These are phyloP conservation scores for Drosophila stalkeri DNA, from an alignment of 2,888 invertebrate genomes.

Conservation along the genomic window DNA sequence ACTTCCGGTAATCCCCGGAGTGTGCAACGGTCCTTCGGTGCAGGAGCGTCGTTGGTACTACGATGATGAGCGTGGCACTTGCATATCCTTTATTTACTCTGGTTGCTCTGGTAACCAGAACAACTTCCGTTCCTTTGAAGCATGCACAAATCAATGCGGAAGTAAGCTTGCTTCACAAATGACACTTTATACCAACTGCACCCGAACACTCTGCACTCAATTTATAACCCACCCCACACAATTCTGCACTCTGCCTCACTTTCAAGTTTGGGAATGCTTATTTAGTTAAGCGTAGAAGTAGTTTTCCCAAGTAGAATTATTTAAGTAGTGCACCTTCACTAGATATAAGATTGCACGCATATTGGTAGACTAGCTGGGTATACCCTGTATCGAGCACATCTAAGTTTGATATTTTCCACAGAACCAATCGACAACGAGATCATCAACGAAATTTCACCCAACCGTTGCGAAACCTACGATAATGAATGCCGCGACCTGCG, in stretches of 20 bases:
- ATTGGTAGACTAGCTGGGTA: slow-evolving; percentile 7
- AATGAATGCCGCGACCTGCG: slow-evolving; percentile 88
- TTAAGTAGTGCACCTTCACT: slow-evolving; percentile 66
- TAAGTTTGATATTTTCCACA: slow-evolving; percentile 21
- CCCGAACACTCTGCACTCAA: slow-evolving; percentile 31
- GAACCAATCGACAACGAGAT: slow-evolving; percentile 52
- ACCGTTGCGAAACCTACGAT: slow-evolving; percentile 87
- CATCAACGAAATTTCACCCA: slow-evolving; percentile 78
- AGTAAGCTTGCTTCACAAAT: slow-evolving; percentile 77
- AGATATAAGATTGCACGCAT: slow-evolving; percentile 65
- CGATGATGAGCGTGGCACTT: slow-evolving; percentile 89
- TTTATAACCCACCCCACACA: slow-evolving; percentile 29
- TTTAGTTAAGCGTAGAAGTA: slow-evolving; percentile 45
- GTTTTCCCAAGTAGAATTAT: slow-evolving; percentile 40
- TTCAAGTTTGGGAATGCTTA: slow-evolving; percentile 50
- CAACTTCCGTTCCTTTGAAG: slow-evolving; percentile 91
- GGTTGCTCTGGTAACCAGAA: slow-evolving; percentile 96
- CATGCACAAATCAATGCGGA: slow-evolving; percentile 89
- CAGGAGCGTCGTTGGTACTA: slow-evolving; percentile 90
- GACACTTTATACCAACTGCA: slow-evolving; percentile 28
- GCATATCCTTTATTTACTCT: slow-evolving; percentile 92
- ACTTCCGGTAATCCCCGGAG: slow-evolving; percentile 88
- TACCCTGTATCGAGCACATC: neutral
- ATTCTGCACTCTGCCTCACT: slow-evolving; percentile 47
- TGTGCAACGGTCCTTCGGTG: slow-evolving; percentile 85